These are phyloP conservation scores for Xestia sexstrigata DNA, from an alignment of 2,888 invertebrate species.

Conservation along the genomic window DNA sequence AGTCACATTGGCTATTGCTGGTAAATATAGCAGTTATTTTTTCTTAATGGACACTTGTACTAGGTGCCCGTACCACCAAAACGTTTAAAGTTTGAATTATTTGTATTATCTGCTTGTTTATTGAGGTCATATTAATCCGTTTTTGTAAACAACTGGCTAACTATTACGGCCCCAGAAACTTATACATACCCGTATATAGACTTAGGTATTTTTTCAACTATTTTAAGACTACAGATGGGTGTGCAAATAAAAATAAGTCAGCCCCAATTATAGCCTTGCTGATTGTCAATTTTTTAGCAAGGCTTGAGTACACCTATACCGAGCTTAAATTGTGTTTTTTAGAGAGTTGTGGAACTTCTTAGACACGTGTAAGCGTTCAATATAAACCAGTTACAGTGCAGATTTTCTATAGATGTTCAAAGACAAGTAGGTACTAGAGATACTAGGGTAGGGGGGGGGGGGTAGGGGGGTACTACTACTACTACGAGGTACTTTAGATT, in stretches of 20 bases:
- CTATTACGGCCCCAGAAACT: not conserved
- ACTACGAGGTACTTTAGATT: no score
- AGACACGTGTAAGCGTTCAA: not conserved
- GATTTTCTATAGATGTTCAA: not conserved
- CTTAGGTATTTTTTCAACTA: not conserved
- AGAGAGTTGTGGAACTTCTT: not conserved
- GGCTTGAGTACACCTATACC: no score
- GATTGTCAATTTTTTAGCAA: not conserved
- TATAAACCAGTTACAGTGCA: conserved; percentile 1
- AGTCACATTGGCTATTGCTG: conserved; percentile 89
- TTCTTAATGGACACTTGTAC: not conserved
- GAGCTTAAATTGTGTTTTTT: not conserved
- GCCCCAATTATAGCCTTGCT: no score
- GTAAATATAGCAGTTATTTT: conserved; percentile 74
- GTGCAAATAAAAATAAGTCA: not conserved
- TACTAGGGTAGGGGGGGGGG: no score
- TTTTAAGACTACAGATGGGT: not conserved
- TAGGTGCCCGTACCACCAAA: not conserved
- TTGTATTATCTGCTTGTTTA: not conserved
- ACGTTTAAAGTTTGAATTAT: not conserved
- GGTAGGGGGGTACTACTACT: no score
- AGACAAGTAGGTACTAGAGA: no score
- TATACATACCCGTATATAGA: not conserved
- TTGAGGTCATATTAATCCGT: not conserved
- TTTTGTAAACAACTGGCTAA: not conserved